These are phyloP conservation scores for Melanotaenia duboulayi DNA, from an alignment of 2,113 vertebrate genomes.

Conservation along the genomic window DNA sequence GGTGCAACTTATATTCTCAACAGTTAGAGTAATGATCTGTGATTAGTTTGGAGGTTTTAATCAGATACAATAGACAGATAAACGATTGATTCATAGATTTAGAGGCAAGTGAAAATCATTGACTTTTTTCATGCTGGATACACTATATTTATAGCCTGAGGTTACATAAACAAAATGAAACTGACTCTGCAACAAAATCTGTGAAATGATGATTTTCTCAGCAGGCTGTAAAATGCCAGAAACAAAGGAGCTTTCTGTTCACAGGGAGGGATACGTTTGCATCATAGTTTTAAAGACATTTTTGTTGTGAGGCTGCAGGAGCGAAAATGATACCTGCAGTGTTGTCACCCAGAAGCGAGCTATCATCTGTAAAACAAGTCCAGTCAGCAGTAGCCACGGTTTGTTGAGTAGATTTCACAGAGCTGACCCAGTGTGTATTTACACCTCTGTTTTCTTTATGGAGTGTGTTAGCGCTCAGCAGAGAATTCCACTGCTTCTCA, in stretches of 20 bases:
- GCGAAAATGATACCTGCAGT: neutral
- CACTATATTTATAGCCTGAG: neutral
- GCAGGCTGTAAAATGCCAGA: neutral
- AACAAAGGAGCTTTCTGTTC: neutral
- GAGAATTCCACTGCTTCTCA: conserved; percentile 67
- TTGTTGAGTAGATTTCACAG: conserved; percentile 37
- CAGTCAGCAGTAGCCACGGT: neutral
- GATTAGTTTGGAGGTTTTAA: neutral
- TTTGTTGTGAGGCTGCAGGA: neutral
- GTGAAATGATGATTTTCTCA: neutral
- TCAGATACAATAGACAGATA: neutral
- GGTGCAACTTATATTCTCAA: neutral
- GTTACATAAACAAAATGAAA: neutral
- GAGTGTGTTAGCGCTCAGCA: conserved; percentile 59
- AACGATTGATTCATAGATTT: neutral
- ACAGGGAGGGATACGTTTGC: neutral
- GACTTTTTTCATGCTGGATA: neutral
- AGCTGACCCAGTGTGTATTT: conserved; percentile 42
- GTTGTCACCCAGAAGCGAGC: neutral
- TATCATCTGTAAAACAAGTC: neutral
- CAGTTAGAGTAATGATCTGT: neutral
- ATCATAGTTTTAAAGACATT: neutral
- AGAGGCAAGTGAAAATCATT: neutral
- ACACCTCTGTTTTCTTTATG: conserved; percentile 72
- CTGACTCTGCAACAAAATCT: neutral